Conservation (phyloP, 2,113 vertebrate genomes). For the Rhadina sibilatrix region DNA sequence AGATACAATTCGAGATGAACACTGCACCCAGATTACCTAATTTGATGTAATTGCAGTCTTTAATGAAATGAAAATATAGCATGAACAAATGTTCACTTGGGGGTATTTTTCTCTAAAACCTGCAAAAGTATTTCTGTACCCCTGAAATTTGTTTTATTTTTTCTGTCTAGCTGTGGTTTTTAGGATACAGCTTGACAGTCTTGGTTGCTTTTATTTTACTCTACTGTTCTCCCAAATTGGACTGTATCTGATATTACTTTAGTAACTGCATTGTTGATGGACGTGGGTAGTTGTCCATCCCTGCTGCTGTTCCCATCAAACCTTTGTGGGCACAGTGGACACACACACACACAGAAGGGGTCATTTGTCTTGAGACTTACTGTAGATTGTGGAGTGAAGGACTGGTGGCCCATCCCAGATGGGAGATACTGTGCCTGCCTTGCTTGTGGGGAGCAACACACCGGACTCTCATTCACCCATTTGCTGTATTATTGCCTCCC, state of each 20-base stretch:
- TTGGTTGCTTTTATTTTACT: neutral
- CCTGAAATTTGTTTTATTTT: neutral
- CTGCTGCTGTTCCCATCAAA: neutral
- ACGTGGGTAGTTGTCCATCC: neutral
- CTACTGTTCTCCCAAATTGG: neutral
- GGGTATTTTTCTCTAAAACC: neutral
- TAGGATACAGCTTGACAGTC: neutral
- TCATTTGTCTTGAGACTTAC: neutral
- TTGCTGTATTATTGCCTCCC: neutral
- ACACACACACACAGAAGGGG: neutral
- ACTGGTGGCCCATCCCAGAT: neutral
- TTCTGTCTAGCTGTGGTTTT: neutral
- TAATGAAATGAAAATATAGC: neutral
- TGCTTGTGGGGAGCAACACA: neutral
- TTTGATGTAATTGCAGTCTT: neutral
- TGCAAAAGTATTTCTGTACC: neutral
- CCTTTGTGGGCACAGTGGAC: neutral
- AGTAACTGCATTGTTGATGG: no score
- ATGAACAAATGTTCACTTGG: neutral
- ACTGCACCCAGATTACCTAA: neutral
- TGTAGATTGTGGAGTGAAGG: neutral
- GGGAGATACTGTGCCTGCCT: neutral
- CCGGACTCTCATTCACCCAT: neutral
- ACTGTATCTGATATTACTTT: neutral
- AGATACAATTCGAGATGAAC: neutral